Percentiles rank a stretch among this genome's conserved stretches.
Evolutionary conservation across 1,140 invertebrate genomes (phyloP).

Genomic region (Zaprionus inermis): DNA sequence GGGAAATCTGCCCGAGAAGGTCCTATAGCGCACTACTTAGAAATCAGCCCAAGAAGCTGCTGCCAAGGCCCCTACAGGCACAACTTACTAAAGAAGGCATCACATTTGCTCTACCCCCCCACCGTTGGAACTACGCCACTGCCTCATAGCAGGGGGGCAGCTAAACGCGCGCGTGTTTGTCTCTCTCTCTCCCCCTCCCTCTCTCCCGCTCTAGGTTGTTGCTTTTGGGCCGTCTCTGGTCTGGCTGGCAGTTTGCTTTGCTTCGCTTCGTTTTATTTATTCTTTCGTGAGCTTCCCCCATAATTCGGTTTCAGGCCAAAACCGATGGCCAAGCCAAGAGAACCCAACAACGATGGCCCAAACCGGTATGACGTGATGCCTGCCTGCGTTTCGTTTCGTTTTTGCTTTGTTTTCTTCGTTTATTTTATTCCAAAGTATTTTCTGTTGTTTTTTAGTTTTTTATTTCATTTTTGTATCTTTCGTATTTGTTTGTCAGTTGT

Average conservation of each 20-base stretch:
- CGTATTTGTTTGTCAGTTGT: conserved; percentile 1
- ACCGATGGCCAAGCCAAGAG: conserved; percentile 53
- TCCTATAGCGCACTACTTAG: no score
- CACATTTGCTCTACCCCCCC: neutral
- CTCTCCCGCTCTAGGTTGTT: neutral
- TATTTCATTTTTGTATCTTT: conserved; percentile 15
- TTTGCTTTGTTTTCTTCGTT: conserved; percentile 7
- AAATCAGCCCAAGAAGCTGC: no score
- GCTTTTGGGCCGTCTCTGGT: conserved; percentile 38
- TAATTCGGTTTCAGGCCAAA: conserved; percentile 57
- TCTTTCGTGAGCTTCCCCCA: conserved; percentile 76
- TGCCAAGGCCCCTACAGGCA: no score
- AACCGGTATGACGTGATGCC: conserved; percentile 79
- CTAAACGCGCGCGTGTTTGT: conserved; percentile 67
- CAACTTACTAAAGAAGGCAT: no score
- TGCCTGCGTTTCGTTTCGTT: conserved; percentile 43
- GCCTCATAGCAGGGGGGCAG: neutral
- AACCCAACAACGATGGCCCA: conserved; percentile 48
- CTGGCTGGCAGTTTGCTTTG: conserved; percentile 16
- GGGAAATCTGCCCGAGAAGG: no score
- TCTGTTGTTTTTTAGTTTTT: conserved; percentile 7
- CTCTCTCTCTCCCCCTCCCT: conserved; percentile 41
- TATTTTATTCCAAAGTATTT: neutral
- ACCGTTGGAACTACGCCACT: neutral
- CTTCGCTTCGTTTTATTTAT: conserved; percentile 49